A percentile compares a stretch with the other conserved stretches of the same genome.
Conservation (phyloP, 2,888 invertebrate genomes). For the Drosophila colorata region DNA sequence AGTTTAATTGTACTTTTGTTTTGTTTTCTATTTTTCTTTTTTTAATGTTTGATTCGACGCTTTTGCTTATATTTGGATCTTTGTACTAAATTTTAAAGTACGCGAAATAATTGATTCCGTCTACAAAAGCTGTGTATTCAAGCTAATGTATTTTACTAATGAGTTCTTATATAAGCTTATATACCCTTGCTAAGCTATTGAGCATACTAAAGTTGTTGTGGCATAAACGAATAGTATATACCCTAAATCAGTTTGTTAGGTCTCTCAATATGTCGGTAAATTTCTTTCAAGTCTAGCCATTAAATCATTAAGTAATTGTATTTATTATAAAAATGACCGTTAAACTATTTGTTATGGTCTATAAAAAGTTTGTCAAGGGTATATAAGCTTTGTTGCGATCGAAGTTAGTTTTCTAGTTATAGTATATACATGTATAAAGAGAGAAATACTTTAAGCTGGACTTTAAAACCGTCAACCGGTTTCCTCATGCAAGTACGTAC, state of each 20-base stretch:
- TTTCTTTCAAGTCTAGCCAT: not conserved
- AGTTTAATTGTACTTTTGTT: slow-evolving; percentile 5
- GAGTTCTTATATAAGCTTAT: slow-evolving; percentile 13
- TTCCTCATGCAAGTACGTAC: slow-evolving; percentile 37
- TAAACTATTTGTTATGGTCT: not conserved
- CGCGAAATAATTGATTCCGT: slow-evolving; percentile 40
- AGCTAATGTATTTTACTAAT: slow-evolving; percentile 24
- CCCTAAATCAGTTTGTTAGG: not conserved
- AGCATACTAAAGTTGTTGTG: not conserved
- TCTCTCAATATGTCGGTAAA: not conserved
- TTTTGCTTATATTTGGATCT: slow-evolving; percentile 1
- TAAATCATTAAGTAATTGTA: not conserved
- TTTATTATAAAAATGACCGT: not conserved
- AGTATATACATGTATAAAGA: slow-evolving; percentile 30
- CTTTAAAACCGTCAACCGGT: slow-evolving; percentile 29
- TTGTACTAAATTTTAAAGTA: slow-evolving; percentile 32
- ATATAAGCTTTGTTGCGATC: slow-evolving; percentile 10
- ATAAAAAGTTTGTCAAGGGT: slow-evolving; percentile 13
- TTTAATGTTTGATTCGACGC: slow-evolving; percentile 8
- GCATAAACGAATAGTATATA: not conserved
- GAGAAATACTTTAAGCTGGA: slow-evolving; percentile 20
- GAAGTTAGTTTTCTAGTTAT: slow-evolving; percentile 14
- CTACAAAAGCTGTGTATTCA: slow-evolving; percentile 26
- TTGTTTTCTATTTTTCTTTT: slow-evolving; percentile 5
- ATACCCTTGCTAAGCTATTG: slow-evolving; percentile 13